phyloP scores from a whole-genome alignment of 2,888 invertebrate species.

The Ectemnius cavifrons region DNA sequence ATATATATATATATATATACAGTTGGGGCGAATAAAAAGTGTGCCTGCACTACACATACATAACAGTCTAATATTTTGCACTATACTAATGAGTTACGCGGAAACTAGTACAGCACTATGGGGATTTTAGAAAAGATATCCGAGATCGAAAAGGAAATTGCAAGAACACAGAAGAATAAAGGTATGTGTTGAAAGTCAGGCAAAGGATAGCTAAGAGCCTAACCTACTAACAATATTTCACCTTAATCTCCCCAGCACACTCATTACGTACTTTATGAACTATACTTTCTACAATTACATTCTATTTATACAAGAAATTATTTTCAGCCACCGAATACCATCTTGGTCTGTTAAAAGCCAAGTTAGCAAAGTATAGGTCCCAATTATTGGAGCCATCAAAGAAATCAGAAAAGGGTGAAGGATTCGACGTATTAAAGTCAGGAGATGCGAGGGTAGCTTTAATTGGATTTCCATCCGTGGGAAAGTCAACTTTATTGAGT shows the following conservation, averaged over 20 bases:
- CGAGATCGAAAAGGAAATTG: conserved; percentile 99
- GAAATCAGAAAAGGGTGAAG: conserved; percentile 96
- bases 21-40: too few relatives aligned
- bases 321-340: conserved; percentile 98
- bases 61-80: too few relatives aligned
- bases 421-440: conserved; percentile 99
- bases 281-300: conserved; percentile 14
- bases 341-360: conserved; percentile 97
- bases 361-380: conserved; percentile 95
- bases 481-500: conserved; percentile 97
- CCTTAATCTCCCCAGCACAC: conserved; percentile 21
- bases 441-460: conserved; percentile 99
- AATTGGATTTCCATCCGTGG: conserved; percentile 99
- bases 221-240: conserved; percentile 26
- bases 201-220: background rate
- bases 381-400: conserved; percentile 96
- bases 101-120: conserved; percentile 81
- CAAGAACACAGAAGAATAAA: conserved; percentile 99
- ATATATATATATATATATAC: too few relatives aligned
- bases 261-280: background rate
- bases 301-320: conserved; percentile 11
- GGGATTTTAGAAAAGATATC: conserved; percentile 99
- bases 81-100: too few relatives aligned
- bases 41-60: too few relatives aligned
- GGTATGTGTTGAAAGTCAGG: conserved; percentile 80